phyloP scores from a whole-genome alignment of 2,888 invertebrate species.

The Papilio protenor region DNA sequence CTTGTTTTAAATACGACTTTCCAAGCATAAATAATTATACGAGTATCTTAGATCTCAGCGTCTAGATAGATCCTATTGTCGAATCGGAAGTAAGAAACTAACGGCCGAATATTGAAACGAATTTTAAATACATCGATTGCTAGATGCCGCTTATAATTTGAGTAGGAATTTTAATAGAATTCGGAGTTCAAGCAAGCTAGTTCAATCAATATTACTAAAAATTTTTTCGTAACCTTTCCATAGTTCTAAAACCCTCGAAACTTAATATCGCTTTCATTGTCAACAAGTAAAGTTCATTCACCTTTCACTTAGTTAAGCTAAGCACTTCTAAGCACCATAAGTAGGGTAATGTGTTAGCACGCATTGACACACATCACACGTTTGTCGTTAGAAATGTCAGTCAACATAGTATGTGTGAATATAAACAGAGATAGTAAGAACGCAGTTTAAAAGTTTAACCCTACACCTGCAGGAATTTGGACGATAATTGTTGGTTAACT shows the following conservation, averaged over 20 bases:
- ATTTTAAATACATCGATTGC: too few species aligned
- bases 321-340: constrained; percentile 4
- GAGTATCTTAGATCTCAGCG: too few species aligned
- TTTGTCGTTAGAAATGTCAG: neutral
- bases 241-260: neutral
- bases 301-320: constrained; percentile 13
- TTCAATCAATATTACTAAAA: neutral
- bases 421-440: neutral
- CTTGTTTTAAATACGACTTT: too few species aligned
- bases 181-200: neutral
- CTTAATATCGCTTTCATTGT: constrained; percentile 9
- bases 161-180: too few species aligned
- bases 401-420: neutral
- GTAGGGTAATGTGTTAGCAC: constrained; percentile 22
- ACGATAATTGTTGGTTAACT: too few species aligned
- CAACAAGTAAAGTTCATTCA: constrained; percentile 9
- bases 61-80: too few species aligned
- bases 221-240: neutral
- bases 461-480: too few species aligned
- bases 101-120: too few species aligned
- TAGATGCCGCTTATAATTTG: too few species aligned
- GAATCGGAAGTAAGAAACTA: too few species aligned
- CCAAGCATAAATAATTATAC: too few species aligned
- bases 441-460: neutral
- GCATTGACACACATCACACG: neutral